These are phyloP conservation scores for Heterodera schachtii DNA, from an alignment of 1,140 invertebrate genomes.

Conservation along the genomic window DNA sequence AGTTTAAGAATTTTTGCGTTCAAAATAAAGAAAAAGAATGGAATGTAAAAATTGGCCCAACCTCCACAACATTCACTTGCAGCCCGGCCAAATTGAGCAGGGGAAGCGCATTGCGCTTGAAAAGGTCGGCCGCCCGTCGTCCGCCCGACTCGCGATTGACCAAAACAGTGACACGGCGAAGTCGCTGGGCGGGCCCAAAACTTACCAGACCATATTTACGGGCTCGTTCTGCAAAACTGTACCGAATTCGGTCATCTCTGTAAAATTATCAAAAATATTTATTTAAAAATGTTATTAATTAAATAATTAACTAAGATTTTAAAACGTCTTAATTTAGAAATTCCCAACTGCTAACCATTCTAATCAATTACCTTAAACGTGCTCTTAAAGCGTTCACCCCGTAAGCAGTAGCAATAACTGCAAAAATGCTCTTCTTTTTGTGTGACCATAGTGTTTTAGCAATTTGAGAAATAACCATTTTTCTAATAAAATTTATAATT, in stretches of 20 bases:
- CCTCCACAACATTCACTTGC: constrained; percentile 42
- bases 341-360: too few relatives aligned
- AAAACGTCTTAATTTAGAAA: too few relatives aligned
- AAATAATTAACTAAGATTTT: too few relatives aligned
- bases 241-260: constrained; percentile 42
- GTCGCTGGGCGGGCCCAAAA: constrained; percentile 23
- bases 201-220: constrained; percentile 29
- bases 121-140: constrained; percentile 29
- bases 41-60: neutral
- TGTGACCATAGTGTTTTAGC: constrained; percentile 33
- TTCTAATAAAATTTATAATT: neutral
- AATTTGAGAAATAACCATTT: neutral
- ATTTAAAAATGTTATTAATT: too few relatives aligned
- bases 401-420: constrained; percentile 15
- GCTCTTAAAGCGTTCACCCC: constrained; percentile 6
- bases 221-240: constrained; percentile 39
- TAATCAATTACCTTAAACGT: constrained; percentile 9
- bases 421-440: constrained; percentile 50
- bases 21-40: too few relatives aligned
- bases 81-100: constrained; percentile 44
- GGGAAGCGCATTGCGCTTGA: constrained; percentile 46
- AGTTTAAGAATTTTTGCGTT: too few relatives aligned
- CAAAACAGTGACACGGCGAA: constrained; percentile 38
- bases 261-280: neutral
- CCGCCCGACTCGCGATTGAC: constrained; percentile 38